Conservation (phyloP, 2,113 vertebrate genomes). For the Pomatorhinus ruficollis region DNA sequence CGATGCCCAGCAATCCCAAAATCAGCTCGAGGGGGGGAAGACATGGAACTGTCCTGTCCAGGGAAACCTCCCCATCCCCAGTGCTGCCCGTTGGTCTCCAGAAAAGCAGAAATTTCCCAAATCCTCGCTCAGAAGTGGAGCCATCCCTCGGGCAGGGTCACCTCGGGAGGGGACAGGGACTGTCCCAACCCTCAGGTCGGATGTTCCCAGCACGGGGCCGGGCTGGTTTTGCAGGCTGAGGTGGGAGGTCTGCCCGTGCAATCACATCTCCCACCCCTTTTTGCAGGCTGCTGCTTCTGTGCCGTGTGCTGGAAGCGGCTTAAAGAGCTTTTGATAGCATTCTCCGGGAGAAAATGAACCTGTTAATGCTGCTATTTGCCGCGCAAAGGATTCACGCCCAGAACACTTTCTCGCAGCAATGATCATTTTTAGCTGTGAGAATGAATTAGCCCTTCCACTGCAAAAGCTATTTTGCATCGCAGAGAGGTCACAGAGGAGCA, state of each 20-base stretch:
- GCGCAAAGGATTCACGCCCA: constrained; percentile 50
- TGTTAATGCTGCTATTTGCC: constrained; percentile 62
- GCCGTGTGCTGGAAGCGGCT: neutral
- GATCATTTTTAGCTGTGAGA: constrained; percentile 52
- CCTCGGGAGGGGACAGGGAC: neutral
- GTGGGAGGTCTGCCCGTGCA: neutral
- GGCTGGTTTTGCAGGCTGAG: neutral
- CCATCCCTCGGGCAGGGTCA: neutral
- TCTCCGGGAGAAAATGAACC: constrained; percentile 61
- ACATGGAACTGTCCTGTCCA: neutral
- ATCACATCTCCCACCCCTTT: constrained; percentile 14
- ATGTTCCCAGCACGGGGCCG: neutral
- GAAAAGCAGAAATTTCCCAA: neutral
- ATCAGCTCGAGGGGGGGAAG: neutral
- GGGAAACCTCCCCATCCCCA: neutral
- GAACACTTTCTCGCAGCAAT: constrained; percentile 49
- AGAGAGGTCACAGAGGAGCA: constrained; percentile 21
- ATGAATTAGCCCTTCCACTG: constrained; percentile 63
- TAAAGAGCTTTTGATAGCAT: constrained; percentile 61
- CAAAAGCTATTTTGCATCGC: constrained; percentile 57
- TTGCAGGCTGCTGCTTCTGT: neutral
- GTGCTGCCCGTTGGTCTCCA: neutral
- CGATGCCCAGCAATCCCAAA: neutral
- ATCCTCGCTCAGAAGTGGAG: neutral
- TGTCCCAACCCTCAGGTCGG: neutral